Evolutionary conservation across 2,113 vertebrate species (phyloP).

Genomic region (Thamnophis sirtalis): DNA sequence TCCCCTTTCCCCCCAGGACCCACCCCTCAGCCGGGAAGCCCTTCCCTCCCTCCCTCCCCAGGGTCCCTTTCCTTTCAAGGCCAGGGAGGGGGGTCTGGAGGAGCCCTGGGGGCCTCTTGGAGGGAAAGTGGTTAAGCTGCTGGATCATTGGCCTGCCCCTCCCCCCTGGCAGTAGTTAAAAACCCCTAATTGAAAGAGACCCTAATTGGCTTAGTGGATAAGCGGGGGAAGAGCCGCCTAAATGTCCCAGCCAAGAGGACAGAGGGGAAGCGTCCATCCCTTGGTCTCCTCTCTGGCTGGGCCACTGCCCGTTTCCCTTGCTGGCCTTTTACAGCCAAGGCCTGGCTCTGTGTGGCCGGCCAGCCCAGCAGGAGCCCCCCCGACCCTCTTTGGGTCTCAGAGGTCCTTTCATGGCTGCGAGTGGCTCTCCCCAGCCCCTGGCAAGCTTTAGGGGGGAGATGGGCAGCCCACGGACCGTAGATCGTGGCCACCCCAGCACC

Average conservation of each 20-base stretch:
- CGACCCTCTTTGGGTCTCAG: too few species aligned
- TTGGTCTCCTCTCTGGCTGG: background rate
- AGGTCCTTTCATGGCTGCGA: too few species aligned
- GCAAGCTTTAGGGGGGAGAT: too few species aligned
- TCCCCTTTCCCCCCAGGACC: too few species aligned
- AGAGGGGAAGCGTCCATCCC: background rate
- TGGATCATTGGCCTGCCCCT: constrained; percentile 18
- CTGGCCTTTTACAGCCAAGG: background rate
- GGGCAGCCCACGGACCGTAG: background rate
- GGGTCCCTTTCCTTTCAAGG: background rate
- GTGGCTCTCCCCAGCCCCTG: too few species aligned
- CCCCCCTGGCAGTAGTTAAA: constrained; percentile 29
- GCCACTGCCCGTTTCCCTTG: background rate
- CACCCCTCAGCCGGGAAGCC: too few species aligned
- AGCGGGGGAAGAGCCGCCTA: background rate
- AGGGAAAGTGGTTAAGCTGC: constrained; percentile 5
- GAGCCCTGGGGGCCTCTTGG: background rate
- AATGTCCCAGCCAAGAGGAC: background rate
- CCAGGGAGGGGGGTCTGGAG: background rate
- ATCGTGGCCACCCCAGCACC: background rate
- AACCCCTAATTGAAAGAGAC: constrained; percentile 25
- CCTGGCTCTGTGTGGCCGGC: background rate
- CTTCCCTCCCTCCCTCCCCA: background rate
- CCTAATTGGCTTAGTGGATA: constrained; percentile 38
- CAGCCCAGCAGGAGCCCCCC: too few species aligned